Percentiles rank a stretch among this genome's conserved stretches.
These are phyloP conservation scores for Colaptes auratus DNA, from an alignment of 2,113 vertebrate species.

Conservation along the genomic window DNA sequence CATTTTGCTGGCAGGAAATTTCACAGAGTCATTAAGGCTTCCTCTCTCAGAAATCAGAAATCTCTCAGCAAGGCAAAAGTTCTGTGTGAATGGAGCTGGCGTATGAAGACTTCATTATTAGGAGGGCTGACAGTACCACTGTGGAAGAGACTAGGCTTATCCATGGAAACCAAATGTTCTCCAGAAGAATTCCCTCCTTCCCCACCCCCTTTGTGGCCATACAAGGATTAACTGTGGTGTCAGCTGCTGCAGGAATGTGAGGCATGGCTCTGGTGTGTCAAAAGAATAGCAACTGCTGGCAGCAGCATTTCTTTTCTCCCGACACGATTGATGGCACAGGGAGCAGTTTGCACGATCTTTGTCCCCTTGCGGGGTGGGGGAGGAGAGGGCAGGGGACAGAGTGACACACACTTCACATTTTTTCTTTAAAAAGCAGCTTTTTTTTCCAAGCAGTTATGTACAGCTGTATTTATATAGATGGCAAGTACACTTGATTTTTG, in stretches of 20 bases:
- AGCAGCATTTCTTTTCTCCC: constrained; percentile 34
- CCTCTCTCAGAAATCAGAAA: not conserved
- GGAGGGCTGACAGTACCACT: fast-evolving
- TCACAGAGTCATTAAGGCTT: not conserved
- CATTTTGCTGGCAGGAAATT: not conserved
- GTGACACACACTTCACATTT: not conserved
- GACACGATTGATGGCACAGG: not conserved
- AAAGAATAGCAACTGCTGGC: constrained; percentile 56
- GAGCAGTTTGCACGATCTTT: constrained; percentile 13
- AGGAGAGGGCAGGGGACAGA: no score
- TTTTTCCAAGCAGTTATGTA: not conserved
- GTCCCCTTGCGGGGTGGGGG: not conserved
- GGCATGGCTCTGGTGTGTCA: constrained; percentile 35
- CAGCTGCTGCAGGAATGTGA: constrained; percentile 36
- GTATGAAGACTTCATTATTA: not conserved
- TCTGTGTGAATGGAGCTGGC: not conserved
- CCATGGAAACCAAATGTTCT: constrained; percentile 38
- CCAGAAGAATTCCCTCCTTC: constrained; percentile 12
- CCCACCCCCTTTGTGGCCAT: not conserved
- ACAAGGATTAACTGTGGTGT: constrained; percentile 47
- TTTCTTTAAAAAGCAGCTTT: not conserved
- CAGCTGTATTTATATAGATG: fast-evolving
- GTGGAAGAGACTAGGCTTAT: not conserved
- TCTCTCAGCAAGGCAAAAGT: not conserved
- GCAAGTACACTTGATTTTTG: not conserved